A percentile compares a stretch with the other conserved stretches of the same genome.
These are phyloP conservation scores for Phalacrocorax pelagicus DNA, from an alignment of 2,113 vertebrate species.

Conservation along the genomic window DNA sequence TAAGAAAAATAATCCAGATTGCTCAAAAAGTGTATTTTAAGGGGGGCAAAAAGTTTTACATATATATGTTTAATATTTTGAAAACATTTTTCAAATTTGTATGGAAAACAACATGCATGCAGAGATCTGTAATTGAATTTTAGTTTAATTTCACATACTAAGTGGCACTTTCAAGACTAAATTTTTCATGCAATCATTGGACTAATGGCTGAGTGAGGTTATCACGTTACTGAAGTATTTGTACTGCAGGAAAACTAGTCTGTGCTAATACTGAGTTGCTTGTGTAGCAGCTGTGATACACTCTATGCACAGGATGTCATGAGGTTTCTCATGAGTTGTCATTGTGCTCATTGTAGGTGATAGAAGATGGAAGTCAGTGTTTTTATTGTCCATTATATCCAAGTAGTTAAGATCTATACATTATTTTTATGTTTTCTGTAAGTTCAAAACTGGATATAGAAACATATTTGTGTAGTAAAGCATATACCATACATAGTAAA, in stretches of 20 bases:
- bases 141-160: not conserved
- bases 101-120: not conserved
- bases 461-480: not conserved
- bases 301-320: not conserved
- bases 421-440: not conserved
- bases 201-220: not conserved
- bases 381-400: not conserved
- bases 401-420: not conserved
- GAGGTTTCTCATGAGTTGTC: not conserved
- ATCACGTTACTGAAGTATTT: not conserved
- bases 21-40: not conserved
- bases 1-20: not conserved
- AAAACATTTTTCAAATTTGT: not conserved
- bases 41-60: not conserved
- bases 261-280: not conserved
- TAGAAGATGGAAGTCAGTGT: not conserved
- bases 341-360: not conserved
- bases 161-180: not conserved
- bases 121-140: not conserved
- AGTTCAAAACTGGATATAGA: not conserved
- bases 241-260: not conserved
- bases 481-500: not conserved
- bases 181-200: not conserved
- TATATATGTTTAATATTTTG: not conserved
- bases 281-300: not conserved